Evolutionary conservation across 2,888 invertebrate species (phyloP).

Genomic region (Idaea biselata): DNA sequence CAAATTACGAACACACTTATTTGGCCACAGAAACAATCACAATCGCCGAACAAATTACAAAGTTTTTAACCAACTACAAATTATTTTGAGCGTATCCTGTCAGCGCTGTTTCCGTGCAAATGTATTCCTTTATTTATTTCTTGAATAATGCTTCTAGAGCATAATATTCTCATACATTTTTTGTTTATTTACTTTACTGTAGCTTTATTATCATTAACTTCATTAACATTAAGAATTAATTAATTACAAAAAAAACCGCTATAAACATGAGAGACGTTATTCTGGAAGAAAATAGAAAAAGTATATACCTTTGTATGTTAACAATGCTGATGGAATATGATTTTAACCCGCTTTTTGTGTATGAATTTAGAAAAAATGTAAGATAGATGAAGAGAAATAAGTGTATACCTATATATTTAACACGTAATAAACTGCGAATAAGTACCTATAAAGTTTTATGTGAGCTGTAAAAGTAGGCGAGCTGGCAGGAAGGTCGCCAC

Average conservation of each 20-base stretch:
- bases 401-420: conserved; percentile 40
- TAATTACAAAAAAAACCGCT: no score
- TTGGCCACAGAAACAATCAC: conserved; percentile 25
- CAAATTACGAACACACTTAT: conserved; percentile 32
- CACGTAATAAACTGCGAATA: conserved; percentile 49
- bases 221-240: no score
- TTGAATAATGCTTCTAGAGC: no score
- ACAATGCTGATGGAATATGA: no score
- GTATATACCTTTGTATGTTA: no score
- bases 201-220: no score
- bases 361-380: conserved; percentile 39
- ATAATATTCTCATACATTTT: no score
- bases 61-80: conserved; percentile 17
- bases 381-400: conserved; percentile 39
- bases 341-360: conserved; percentile 12
- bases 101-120: no score
- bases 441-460: conserved; percentile 54
- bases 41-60: conserved; percentile 24
- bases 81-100: not conserved
- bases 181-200: no score
- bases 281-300: no score
- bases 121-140: no score
- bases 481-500: conserved; percentile 37
- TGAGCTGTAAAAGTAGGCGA: conserved; percentile 46
- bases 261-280: no score